Percentiles rank a stretch among this genome's conserved stretches.
These are phyloP conservation scores for Ptychoptera contaminata DNA, from an alignment of 2,888 invertebrate species.

Conservation along the genomic window DNA sequence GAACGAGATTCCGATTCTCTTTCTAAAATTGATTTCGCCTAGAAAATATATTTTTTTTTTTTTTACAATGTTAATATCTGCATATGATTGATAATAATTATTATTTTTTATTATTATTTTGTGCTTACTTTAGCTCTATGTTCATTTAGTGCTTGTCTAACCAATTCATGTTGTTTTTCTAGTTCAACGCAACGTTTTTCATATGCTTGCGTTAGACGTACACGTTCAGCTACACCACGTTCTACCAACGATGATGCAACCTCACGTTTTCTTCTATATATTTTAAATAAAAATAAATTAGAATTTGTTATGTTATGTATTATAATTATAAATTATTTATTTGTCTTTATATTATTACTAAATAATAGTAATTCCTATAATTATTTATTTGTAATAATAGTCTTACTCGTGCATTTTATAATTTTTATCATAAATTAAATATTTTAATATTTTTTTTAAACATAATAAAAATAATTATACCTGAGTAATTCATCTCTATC, in stretches of 20 bases:
- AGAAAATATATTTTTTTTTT: too few species aligned
- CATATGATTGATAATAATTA: too few species aligned
- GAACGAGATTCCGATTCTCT: slow-evolving; percentile 27
- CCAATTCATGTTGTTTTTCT: slow-evolving; percentile 61
- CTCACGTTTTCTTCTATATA: slow-evolving; percentile 31
- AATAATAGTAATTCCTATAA: neutral
- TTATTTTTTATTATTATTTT: neutral
- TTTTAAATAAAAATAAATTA: neutral
- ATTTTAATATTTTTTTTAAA: neutral
- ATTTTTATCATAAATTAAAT: too few species aligned
- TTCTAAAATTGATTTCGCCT: slow-evolving; percentile 30
- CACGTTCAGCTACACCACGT: slow-evolving; percentile 78
- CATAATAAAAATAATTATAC: slow-evolving; percentile 29
- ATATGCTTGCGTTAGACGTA: slow-evolving; percentile 59
- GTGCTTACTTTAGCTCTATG: slow-evolving; percentile 42
- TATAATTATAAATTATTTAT: neutral
- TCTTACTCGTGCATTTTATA: too few species aligned
- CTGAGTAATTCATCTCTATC: slow-evolving; percentile 85
- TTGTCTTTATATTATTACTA: neutral
- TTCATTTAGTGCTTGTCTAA: slow-evolving; percentile 50
- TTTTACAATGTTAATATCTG: too few species aligned
- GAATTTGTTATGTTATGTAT: too few species aligned
- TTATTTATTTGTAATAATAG: neutral
- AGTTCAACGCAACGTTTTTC: slow-evolving; percentile 61
- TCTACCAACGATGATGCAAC: slow-evolving; percentile 48